A percentile compares a stretch with the other conserved stretches of the same genome.
phyloP scores from a whole-genome alignment of 2,113 vertebrate genomes.

The Ophthalmolycus amberensis region DNA sequence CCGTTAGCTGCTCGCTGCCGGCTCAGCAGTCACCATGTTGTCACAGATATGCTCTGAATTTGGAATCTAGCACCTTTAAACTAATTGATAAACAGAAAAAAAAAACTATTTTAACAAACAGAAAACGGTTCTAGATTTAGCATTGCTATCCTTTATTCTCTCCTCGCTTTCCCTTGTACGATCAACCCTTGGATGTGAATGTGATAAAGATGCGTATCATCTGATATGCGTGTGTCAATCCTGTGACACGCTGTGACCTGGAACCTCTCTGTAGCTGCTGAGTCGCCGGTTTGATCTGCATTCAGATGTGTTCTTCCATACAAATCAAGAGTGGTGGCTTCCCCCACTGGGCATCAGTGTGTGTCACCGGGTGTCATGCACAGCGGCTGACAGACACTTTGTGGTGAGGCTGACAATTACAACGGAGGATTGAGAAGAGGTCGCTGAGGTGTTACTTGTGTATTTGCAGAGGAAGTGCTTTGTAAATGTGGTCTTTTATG shows the following conservation, averaged over 20 bases:
- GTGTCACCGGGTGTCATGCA: not conserved
- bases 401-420: not conserved
- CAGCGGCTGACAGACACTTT: not conserved
- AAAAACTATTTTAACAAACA: not conserved
- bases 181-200: not conserved
- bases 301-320: not conserved
- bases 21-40: too few relatives aligned
- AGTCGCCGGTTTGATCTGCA: slow-evolving; percentile 2
- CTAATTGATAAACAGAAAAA: too few relatives aligned
- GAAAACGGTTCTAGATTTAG: not conserved
- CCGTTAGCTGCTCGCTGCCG: too few relatives aligned
- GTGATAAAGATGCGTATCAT: not conserved
- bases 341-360: not conserved
- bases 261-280: slow-evolving; percentile 4
- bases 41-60: too few relatives aligned
- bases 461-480: not conserved
- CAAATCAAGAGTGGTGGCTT: not conserved
- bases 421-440: not conserved
- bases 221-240: not conserved
- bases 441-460: not conserved
- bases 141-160: not conserved
- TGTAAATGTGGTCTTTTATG: not conserved
- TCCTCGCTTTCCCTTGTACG: not conserved
- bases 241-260: slow-evolving; percentile 12
- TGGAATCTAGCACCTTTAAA: too few relatives aligned